Evolutionary conservation across 2,797 vertebrate genomes (phyloP).

Genomic region (Gymnocypris eckloni): DNA sequence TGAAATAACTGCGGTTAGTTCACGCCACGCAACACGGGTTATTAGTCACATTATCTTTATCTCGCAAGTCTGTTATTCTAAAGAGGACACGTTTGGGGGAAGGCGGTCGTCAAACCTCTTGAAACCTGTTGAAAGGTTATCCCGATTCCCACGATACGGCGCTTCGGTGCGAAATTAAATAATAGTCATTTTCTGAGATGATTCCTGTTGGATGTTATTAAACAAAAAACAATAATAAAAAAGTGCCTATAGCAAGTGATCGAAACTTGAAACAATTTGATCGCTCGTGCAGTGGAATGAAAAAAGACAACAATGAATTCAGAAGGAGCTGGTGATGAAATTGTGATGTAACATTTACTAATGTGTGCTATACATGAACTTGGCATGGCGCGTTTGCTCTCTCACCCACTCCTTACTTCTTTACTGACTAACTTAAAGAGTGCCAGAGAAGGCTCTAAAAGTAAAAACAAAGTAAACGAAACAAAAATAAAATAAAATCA

Average conservation of each 20-base stretch:
- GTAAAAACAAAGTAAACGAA: conserved; percentile 31
- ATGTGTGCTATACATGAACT: conserved; percentile 83
- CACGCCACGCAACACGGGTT: conserved; percentile 30
- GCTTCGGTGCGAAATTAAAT: conserved; percentile 31
- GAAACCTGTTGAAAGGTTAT: conserved; percentile 40
- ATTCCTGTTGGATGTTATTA: conserved; percentile 27
- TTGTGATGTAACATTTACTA: conserved; percentile 84
- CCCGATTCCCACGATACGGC: conserved; percentile 25
- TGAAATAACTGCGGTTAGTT: conserved; percentile 58
- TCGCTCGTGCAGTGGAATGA: conserved; percentile 72
- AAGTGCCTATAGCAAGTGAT: conserved; percentile 62
- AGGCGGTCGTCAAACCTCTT: not conserved
- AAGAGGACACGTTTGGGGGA: conserved; percentile 2
- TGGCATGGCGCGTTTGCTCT: conserved; percentile 75
- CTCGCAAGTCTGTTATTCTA: conserved; percentile 43
- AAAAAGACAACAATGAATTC: conserved; percentile 82
- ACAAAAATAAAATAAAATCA: conserved; percentile 37
- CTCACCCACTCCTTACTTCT: conserved; percentile 63
- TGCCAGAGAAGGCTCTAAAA: conserved; percentile 5
- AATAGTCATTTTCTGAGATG: conserved; percentile 29
- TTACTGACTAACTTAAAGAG: conserved; percentile 60
- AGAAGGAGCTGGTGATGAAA: conserved; percentile 85
- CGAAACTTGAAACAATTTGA: conserved; percentile 74
- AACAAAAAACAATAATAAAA: conserved; percentile 22
- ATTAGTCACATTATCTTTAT: conserved; percentile 50